Conservation (phyloP, 2,797 vertebrate genomes). For the Macropodus opercularis region DNA sequence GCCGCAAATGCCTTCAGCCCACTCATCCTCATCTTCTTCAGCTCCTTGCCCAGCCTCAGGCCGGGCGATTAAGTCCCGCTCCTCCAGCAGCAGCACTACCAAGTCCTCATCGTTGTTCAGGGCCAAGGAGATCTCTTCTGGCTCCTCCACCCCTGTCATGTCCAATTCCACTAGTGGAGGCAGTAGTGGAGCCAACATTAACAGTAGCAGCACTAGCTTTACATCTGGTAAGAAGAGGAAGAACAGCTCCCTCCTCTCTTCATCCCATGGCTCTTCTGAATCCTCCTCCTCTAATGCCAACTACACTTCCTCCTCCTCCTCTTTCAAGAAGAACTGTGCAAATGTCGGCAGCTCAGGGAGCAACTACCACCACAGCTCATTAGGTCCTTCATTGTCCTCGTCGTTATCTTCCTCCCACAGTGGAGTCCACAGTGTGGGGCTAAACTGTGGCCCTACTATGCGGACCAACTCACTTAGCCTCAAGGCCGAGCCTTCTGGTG, state of each 20-base stretch:
- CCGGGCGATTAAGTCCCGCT: slow-evolving; percentile 94
- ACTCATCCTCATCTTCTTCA: slow-evolving; percentile 87
- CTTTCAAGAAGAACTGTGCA: slow-evolving; percentile 93
- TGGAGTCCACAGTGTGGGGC: slow-evolving; percentile 86
- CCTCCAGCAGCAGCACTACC: slow-evolving; percentile 85
- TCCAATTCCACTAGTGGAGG: slow-evolving; percentile 79
- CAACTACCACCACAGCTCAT: slow-evolving; percentile 86
- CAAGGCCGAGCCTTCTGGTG: slow-evolving; percentile 87
- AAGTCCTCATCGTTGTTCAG: slow-evolving; percentile 87
- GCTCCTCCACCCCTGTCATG: slow-evolving; percentile 76
- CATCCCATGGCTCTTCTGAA: slow-evolving; percentile 85
- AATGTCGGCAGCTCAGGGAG: slow-evolving; percentile 88
- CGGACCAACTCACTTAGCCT: slow-evolving; percentile 89
- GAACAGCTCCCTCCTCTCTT: slow-evolving; percentile 87
- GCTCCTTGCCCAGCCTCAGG: slow-evolving; percentile 90
- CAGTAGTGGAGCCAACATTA: slow-evolving; percentile 78
- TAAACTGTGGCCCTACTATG: slow-evolving; percentile 88
- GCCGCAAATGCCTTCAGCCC: slow-evolving; percentile 96
- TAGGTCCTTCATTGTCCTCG: slow-evolving; percentile 83
- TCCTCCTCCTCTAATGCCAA: slow-evolving; percentile 83
- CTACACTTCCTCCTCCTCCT: slow-evolving; percentile 84
- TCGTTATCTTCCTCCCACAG: slow-evolving; percentile 86
- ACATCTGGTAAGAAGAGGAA: slow-evolving; percentile 97
- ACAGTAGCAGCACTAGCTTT: slow-evolving; percentile 82
- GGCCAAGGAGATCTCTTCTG: slow-evolving; percentile 77